Percentiles rank a stretch among this genome's conserved stretches.
phyloP scores from a whole-genome alignment of 2,888 invertebrate species.

The Dynastes tityus region DNA sequence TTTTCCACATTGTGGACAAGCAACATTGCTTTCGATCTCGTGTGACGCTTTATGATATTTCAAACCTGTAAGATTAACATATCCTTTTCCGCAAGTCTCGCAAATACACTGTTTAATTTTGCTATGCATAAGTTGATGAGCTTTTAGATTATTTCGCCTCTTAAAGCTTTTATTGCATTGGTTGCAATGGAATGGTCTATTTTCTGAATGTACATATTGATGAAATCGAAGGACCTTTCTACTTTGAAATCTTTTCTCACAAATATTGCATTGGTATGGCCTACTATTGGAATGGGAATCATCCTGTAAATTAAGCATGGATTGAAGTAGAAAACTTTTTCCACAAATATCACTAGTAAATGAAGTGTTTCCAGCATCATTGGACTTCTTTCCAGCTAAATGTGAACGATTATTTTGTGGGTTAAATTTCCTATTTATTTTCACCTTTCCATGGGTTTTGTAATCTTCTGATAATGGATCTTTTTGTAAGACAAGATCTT shows the following conservation, averaged over 20 bases:
- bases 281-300: neutral
- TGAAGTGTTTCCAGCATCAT: neutral
- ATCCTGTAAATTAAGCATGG: neutral
- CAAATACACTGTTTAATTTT: neutral
- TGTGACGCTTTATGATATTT: neutral
- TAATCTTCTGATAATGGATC: too few species aligned
- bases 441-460: too few species aligned
- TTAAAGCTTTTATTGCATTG: neutral
- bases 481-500: too few species aligned
- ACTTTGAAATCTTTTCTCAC: neutral
- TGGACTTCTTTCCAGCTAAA: too few species aligned
- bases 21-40: neutral
- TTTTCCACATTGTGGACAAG: conserved; percentile 11
- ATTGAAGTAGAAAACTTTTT: neutral
- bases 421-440: too few species aligned
- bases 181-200: neutral
- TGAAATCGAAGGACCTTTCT: neutral
- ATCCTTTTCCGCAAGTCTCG: neutral
- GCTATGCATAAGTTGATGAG: neutral
- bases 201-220: neutral
- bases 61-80: neutral
- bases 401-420: too few species aligned
- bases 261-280: neutral
- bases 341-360: neutral
- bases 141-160: neutral